These are phyloP conservation scores for Sesia apiformis DNA, from an alignment of 2,888 invertebrate genomes.

Conservation along the genomic window DNA sequence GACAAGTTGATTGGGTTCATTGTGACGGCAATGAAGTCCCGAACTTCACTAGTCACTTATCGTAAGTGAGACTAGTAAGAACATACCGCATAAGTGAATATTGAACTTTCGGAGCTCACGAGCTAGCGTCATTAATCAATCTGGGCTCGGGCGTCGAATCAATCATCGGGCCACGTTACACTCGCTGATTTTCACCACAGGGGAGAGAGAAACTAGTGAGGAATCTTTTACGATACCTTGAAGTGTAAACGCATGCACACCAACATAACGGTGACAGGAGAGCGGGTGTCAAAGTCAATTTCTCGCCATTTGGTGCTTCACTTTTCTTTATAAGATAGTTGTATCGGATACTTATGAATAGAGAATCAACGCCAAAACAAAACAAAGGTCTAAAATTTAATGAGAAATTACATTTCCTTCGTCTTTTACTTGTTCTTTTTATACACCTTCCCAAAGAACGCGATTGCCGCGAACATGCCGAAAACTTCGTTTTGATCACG, in stretches of 20 bases:
- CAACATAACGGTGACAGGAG: neutral
- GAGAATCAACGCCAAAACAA: too few relatives aligned
- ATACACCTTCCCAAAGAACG: too few relatives aligned
- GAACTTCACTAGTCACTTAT: conserved; percentile 1
- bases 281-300: too few relatives aligned
- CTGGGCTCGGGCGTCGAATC: conserved; percentile 16
- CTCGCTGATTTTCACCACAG: conserved; percentile 9
- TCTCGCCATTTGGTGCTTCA: too few relatives aligned
- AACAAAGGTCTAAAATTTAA: too few relatives aligned
- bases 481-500: too few relatives aligned
- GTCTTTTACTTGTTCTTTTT: too few relatives aligned
- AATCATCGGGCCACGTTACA: conserved; percentile 17
- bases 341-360: too few relatives aligned
- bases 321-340: too few relatives aligned
- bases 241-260: conserved; percentile 4
- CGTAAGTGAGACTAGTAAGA: conserved; percentile 1
- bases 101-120: conserved; percentile 20
- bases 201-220: neutral
- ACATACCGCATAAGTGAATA: conserved; percentile 21
- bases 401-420: too few relatives aligned
- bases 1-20: neutral
- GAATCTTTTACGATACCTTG: conserved; percentile 5
- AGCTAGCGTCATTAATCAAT: conserved; percentile 33
- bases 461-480: too few relatives aligned
- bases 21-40: neutral